A percentile compares a stretch with the other conserved stretches of the same genome.
These are phyloP conservation scores for Bombus superbus DNA, from an alignment of 1,140 invertebrate genomes.

Conservation along the genomic window DNA sequence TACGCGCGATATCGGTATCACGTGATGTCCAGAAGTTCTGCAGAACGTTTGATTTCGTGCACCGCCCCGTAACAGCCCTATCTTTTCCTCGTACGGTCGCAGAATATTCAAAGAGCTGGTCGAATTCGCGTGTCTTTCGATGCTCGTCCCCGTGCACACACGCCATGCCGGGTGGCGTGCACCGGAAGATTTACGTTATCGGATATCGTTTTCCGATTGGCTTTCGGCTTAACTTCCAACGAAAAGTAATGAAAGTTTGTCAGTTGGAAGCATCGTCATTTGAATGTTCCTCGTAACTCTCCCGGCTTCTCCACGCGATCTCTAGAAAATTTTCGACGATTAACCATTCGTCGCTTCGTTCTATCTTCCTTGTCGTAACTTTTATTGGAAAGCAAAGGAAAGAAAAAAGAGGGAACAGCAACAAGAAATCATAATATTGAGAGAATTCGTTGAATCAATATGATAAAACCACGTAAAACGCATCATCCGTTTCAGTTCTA, in stretches of 20 bases:
- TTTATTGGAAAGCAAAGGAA: not conserved
- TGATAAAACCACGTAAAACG: not conserved
- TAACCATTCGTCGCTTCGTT: not conserved
- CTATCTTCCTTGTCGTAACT: not conserved
- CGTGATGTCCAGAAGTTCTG: constrained; percentile 43
- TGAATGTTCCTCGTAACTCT: constrained; percentile 1
- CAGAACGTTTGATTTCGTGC: constrained; percentile 48
- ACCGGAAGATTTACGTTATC: constrained; percentile 73
- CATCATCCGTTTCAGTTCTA: not conserved
- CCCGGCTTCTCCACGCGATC: not conserved
- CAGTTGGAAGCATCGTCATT: constrained; percentile 54
- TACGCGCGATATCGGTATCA: constrained; percentile 38
- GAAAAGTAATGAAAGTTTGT: constrained; percentile 72
- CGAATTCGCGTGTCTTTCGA: constrained; percentile 58
- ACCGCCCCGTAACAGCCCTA: constrained; percentile 24
- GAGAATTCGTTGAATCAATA: not conserved
- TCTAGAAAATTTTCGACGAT: not conserved
- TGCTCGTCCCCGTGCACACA: constrained; percentile 47
- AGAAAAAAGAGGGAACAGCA: not conserved
- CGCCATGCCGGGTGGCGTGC: constrained; percentile 37
- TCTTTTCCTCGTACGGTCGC: constrained; percentile 40
- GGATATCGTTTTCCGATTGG: constrained; percentile 77
- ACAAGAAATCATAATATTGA: too few species aligned
- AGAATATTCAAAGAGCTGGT: constrained; percentile 49
- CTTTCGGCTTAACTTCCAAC: constrained; percentile 67